These are phyloP conservation scores for Zootoca vivipara DNA, from an alignment of 2,113 vertebrate species.

Conservation along the genomic window DNA sequence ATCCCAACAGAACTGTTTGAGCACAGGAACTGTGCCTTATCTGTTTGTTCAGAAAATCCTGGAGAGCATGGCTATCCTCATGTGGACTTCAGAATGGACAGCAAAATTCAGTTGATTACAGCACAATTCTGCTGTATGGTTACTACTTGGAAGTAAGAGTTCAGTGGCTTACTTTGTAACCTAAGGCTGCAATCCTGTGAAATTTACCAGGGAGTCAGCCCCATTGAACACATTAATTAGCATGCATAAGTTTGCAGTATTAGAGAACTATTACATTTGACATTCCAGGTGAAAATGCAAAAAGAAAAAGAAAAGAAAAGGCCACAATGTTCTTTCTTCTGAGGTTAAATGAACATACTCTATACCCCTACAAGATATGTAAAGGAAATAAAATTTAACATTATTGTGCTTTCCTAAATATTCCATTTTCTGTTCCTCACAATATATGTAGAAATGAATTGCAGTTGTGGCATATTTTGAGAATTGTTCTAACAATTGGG, in stretches of 20 bases:
- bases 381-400: constrained; percentile 14
- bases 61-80: not conserved
- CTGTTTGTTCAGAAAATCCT: not conserved
- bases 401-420: constrained; percentile 20
- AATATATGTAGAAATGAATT: not conserved
- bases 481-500: too few species aligned
- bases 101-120: not conserved
- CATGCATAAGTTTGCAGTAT: too few species aligned
- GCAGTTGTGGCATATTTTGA: too few species aligned
- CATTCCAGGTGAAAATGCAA: not conserved
- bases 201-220: not conserved
- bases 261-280: not conserved
- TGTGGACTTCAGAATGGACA: not conserved
- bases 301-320: too few species aligned
- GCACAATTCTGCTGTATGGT: not conserved
- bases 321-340: not conserved
- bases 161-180: not conserved
- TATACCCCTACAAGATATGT: not conserved
- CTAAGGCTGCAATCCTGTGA: not conserved
- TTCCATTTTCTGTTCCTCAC: constrained; percentile 16
- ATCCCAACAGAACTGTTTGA: not conserved
- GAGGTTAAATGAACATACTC: not conserved
- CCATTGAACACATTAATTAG: not conserved
- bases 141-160: not conserved
- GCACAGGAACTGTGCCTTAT: not conserved